A percentile compares a stretch with the other conserved stretches of the same genome.
phyloP scores from a whole-genome alignment of 2,113 vertebrate species.

The Melanerpes formicivorus region DNA sequence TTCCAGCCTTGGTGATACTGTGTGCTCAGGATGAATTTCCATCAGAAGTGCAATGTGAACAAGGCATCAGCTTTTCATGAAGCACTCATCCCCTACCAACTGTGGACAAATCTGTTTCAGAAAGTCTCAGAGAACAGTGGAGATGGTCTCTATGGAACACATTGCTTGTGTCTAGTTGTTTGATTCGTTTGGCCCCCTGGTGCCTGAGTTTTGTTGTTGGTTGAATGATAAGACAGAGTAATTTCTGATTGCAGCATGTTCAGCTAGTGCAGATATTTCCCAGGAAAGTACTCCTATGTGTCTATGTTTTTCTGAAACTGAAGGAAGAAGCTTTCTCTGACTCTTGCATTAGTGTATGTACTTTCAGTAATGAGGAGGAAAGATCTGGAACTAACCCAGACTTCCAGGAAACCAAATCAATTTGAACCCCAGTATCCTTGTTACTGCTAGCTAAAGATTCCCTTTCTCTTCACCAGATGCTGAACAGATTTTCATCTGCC shows the following conservation, averaged over 20 bases:
- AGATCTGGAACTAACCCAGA: not conserved
- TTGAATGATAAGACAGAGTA: not conserved
- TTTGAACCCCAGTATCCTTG: not conserved
- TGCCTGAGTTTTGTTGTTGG: not conserved
- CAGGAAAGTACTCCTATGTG: not conserved
- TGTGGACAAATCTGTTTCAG: not conserved
- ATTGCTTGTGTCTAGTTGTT: not conserved
- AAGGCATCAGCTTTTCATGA: not conserved
- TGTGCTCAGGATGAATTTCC: too few species aligned
- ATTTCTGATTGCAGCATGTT: constrained; percentile 24
- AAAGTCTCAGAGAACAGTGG: not conserved
- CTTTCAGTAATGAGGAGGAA: not conserved
- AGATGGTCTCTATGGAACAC: not conserved
- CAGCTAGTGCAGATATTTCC: not conserved
- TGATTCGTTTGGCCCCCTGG: not conserved
- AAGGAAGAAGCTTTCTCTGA: not conserved
- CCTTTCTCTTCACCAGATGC: not conserved
- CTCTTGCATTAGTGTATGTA: not conserved
- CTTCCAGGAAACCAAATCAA: not conserved
- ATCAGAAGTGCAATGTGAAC: not conserved
- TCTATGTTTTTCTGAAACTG: constrained; percentile 6
- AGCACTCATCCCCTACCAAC: not conserved
- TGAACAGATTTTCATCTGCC: not conserved
- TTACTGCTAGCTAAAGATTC: constrained; percentile 49
- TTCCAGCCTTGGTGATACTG: too few species aligned